Evolutionary conservation across 2,888 invertebrate species (phyloP).

Genomic region (Eilema depressum): DNA sequence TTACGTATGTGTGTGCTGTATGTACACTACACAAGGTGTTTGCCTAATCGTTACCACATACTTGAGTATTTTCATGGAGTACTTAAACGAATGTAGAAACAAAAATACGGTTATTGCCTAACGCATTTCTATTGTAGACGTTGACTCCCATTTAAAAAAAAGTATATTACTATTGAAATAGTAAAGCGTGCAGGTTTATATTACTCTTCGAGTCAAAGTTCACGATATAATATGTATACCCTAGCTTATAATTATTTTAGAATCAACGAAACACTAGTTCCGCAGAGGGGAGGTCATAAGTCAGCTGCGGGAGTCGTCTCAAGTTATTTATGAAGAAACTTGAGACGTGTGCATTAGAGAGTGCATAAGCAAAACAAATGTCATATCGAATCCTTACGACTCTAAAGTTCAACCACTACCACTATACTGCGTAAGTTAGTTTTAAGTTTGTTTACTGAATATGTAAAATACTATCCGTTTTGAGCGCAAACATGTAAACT

Average conservation of each 20-base stretch:
- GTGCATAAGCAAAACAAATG: constrained; percentile 56
- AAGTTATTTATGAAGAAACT: constrained; percentile 55
- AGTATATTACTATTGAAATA: background rate
- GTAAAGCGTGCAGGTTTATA: background rate
- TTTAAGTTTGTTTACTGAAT: constrained; percentile 29
- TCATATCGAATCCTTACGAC: constrained; percentile 42
- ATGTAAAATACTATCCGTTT: no score
- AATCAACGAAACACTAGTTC: constrained; percentile 33
- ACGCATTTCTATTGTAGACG: background rate
- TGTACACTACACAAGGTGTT: constrained; percentile 21
- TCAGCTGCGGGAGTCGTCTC: constrained; percentile 51
- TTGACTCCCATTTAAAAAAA: background rate
- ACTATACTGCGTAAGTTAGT: constrained; percentile 49
- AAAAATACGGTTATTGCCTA: background rate
- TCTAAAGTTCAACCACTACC: constrained; percentile 44
- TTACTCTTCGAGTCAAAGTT: constrained; percentile 19
- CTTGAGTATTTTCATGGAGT: constrained; percentile 12
- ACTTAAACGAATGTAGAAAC: background rate
- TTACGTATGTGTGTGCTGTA: constrained; percentile 14
- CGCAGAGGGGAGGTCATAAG: constrained; percentile 57
- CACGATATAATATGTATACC: constrained; percentile 34
- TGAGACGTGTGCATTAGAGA: constrained; percentile 52
- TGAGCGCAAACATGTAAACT: no score
- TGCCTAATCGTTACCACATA: constrained; percentile 33
- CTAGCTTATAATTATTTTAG: constrained; percentile 29